These are phyloP conservation scores for Pheosia tremula DNA, from an alignment of 2,888 invertebrate genomes.

Conservation along the genomic window DNA sequence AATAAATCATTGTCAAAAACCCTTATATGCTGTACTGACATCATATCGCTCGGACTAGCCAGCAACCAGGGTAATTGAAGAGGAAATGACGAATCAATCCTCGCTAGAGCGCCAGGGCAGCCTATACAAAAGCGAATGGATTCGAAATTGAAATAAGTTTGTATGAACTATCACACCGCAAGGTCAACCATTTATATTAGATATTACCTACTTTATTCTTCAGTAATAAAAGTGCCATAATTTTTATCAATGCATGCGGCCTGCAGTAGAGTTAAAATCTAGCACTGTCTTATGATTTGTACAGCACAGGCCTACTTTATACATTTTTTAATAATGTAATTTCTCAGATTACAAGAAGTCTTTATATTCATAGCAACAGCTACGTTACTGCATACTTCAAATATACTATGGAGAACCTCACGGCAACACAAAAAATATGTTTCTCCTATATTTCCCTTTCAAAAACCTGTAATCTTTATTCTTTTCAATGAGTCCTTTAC, in stretches of 20 bases:
- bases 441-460: neutral
- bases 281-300: neutral
- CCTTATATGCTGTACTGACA: neutral
- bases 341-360: too few relatives aligned
- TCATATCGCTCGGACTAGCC: neutral
- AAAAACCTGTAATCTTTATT: neutral
- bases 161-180: neutral
- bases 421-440: too few relatives aligned
- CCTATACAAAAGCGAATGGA: neutral
- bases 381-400: neutral
- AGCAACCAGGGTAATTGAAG: too few relatives aligned
- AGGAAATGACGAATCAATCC: neutral
- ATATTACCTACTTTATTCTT: neutral
- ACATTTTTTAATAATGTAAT: neutral
- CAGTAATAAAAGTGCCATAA: neutral
- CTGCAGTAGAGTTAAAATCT: neutral
- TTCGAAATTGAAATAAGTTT: neutral
- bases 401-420: neutral
- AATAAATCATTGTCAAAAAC: too few relatives aligned
- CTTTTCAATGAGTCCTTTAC: neutral
- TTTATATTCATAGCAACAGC: neutral
- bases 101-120: neutral
- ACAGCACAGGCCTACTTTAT: neutral
- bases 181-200: neutral
- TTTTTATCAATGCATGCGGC: neutral